A percentile compares a stretch with the other conserved stretches of the same genome.
phyloP scores from a whole-genome alignment of 2,888 invertebrate species.

The Mycalesis mineus region DNA sequence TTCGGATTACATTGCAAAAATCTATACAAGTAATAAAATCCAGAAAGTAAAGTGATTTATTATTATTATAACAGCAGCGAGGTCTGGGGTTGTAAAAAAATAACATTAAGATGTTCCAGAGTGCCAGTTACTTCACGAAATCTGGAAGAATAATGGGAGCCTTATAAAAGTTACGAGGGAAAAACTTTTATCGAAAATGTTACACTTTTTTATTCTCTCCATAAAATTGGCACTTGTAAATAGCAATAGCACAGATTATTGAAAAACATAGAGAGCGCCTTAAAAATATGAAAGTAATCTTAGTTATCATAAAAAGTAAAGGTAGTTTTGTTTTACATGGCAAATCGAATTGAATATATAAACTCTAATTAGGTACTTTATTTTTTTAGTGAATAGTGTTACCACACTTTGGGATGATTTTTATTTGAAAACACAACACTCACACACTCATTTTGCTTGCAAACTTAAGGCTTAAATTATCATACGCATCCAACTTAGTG shows the following conservation, averaged over 20 bases:
- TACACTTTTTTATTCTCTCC: background rate
- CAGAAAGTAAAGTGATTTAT: background rate
- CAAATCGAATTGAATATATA: too few species aligned
- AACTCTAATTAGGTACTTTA: too few species aligned
- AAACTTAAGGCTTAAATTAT: too few species aligned
- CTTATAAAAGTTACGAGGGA: constrained; percentile 2
- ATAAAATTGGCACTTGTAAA: constrained; percentile 1
- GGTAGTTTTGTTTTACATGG: too few species aligned
- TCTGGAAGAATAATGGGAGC: background rate
- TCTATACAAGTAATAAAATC: too few species aligned
- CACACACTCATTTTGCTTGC: too few species aligned
- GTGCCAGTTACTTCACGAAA: background rate
- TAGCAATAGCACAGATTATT: background rate
- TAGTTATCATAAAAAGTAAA: too few species aligned
- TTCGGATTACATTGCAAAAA: background rate
- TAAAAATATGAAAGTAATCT: background rate
- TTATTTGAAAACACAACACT: too few species aligned
- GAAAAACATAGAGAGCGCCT: background rate
- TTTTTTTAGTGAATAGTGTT: too few species aligned
- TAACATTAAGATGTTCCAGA: background rate
- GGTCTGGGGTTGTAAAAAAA: background rate
- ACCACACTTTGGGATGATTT: too few species aligned
- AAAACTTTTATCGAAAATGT: background rate
- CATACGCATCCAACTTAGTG: too few species aligned
- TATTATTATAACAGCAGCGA: background rate